These are phyloP conservation scores for Pherbina coryleti DNA, from an alignment of 2,888 invertebrate species.

Conservation along the genomic window DNA sequence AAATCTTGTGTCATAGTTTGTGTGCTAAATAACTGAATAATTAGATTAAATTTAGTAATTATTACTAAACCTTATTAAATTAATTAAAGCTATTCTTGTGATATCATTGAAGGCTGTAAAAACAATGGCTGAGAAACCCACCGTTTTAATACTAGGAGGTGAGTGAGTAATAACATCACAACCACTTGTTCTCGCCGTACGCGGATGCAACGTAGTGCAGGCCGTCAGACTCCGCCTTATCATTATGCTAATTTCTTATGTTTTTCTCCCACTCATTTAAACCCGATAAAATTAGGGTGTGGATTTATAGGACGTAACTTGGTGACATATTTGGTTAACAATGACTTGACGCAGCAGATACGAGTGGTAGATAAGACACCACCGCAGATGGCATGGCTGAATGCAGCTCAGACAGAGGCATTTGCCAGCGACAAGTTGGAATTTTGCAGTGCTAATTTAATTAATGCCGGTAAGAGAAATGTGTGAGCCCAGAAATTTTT, in stretches of 20 bases:
- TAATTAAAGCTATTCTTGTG: conserved; percentile 9
- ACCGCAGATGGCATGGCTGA: conserved; percentile 92
- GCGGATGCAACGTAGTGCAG: not conserved
- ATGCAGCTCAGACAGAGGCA: conserved; percentile 77
- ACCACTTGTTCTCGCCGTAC: conserved; percentile 40
- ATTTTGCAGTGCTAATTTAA: conserved; percentile 92
- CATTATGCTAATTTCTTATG: conserved; percentile 26
- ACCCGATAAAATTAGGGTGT: conserved; percentile 76
- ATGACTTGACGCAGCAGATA: conserved; percentile 81
- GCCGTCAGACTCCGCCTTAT: conserved; percentile 17
- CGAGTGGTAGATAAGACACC: conserved; percentile 93
- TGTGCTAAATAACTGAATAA: not conserved
- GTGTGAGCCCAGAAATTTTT: not conserved
- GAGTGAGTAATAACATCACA: conserved; percentile 45
- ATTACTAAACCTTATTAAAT: no score
- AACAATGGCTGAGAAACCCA: conserved; percentile 65
- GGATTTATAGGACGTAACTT: conserved; percentile 94
- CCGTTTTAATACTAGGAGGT: conserved; percentile 68
- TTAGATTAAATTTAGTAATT: not conserved
- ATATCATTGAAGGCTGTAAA: not conserved
- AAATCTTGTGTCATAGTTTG: not conserved
- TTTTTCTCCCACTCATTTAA: conserved; percentile 46
- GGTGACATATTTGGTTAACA: conserved; percentile 82
- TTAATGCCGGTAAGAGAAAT: conserved; percentile 79
- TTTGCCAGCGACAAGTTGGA: conserved; percentile 84